phyloP scores from a whole-genome alignment of 1,140 invertebrate species.

The Drosophila sp. region DNA sequence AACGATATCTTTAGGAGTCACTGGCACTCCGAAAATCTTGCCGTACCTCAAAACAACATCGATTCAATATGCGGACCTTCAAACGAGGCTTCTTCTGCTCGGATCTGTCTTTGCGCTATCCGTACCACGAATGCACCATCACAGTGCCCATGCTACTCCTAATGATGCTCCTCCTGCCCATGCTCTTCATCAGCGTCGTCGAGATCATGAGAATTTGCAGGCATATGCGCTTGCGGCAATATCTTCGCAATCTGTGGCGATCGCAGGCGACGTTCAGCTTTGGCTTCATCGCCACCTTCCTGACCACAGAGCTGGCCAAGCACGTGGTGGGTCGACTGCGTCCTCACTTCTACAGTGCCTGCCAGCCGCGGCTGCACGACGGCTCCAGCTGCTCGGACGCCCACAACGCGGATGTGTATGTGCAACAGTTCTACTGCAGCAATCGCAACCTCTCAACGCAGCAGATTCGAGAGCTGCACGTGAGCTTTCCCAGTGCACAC shows the following conservation, averaged over 20 bases:
- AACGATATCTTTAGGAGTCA: no score
- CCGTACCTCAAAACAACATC: no score
- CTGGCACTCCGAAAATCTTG: no score
- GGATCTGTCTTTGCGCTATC: constrained; percentile 73
- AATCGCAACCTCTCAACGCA: constrained; percentile 86
- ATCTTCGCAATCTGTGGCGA: constrained; percentile 72
- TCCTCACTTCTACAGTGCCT: constrained; percentile 85
- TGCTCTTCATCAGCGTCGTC: constrained; percentile 77
- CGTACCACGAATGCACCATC: constrained; percentile 77
- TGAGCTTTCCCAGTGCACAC: constrained; percentile 93
- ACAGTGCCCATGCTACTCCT: constrained; percentile 79
- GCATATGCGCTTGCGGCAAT: constrained; percentile 68
- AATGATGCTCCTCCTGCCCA: constrained; percentile 74
- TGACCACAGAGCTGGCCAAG: constrained; percentile 78
- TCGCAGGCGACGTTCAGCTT: constrained; percentile 74
- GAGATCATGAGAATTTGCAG: constrained; percentile 78
- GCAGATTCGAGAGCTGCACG: constrained; percentile 89
- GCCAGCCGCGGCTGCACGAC: constrained; percentile 87
- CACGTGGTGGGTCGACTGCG: constrained; percentile 71
- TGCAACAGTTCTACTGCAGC: constrained; percentile 88
- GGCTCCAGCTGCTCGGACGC: constrained; percentile 86
- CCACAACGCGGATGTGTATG: constrained; percentile 87
- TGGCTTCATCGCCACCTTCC: constrained; percentile 78
- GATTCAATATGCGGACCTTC: constrained; percentile 67
- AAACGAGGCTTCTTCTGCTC: constrained; percentile 79